Percentiles rank a stretch among this genome's conserved stretches.
Evolutionary conservation across 2,797 vertebrate genomes (phyloP).

Genomic region (Meda fulgida): DNA sequence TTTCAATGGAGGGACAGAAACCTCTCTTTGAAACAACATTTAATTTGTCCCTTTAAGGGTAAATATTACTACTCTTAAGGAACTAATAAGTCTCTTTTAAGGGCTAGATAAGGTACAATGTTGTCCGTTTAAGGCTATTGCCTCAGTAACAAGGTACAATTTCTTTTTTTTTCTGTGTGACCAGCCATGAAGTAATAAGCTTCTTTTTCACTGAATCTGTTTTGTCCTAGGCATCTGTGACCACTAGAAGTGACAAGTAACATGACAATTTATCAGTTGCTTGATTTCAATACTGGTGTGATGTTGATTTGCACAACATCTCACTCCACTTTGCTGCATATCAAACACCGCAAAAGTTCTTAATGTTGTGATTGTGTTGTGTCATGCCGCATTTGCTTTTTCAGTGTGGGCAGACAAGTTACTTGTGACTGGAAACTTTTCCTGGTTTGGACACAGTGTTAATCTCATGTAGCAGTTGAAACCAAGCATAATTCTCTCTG

Average conservation of each 20-base stretch:
- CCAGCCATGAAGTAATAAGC: neutral
- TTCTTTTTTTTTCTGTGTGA: neutral
- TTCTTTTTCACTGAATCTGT: no score
- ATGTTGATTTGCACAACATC: neutral
- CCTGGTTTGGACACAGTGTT: neutral
- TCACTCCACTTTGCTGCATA: no score
- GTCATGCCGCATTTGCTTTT: constrained; percentile 3
- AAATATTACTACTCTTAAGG: neutral
- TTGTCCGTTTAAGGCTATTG: neutral
- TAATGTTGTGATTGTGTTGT: constrained; percentile 13
- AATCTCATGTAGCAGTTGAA: constrained; percentile 8
- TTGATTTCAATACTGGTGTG: neutral
- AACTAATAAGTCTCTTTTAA: neutral
- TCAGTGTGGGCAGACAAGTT: neutral
- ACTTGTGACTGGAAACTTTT: neutral
- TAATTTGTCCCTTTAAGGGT: no score
- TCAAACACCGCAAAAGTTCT: no score
- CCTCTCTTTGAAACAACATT: no score
- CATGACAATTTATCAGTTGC: neutral
- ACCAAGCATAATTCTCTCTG: neutral
- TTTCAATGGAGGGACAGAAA: neutral
- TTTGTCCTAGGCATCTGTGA: neutral
- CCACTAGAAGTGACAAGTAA: neutral
- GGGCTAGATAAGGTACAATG: neutral
- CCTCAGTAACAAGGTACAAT: neutral